Evolutionary conservation across 1,140 invertebrate species (phyloP), one percentile per base, ranked within the genome.

Genomic region (Drosophila sproati): DNA sequence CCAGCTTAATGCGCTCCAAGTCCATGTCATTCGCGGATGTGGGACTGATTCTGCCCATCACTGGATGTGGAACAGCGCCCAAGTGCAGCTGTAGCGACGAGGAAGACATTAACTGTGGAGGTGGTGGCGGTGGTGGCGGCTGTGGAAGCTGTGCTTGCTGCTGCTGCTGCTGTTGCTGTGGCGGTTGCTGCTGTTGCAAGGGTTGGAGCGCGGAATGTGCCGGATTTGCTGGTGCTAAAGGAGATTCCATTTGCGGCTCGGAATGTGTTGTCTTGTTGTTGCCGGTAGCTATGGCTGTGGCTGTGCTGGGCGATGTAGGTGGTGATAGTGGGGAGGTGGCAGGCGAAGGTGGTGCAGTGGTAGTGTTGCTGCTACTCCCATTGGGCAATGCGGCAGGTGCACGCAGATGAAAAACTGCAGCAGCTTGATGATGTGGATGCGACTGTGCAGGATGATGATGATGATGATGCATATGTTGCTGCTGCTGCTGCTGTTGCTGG

Each of bases 1-100:
- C 91, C 71, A 93, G 77, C 55, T 93, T 93, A 63, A 93, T 82
- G 56, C 92, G 82, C 73, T 93, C 92, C 62, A 93, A 69, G 74
- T 93, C 92, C 77, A 92, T 90, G 31, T 92, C 91, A 64, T 61
- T 52, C 71, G 68, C 56, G 51, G 67, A 64, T 28, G 69, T 37
- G 2, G 62, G 71, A 59, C 72, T 78, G 45, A 57, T 50, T 60
- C 29, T 51, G 52, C 32, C 60, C 35, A 52, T 20, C 20, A 37
- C 56, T 41, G 50, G 31, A n/a, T 60, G 64, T 28, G 63, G 29
- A 6, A 54, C 35, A 8, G 54, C n/a, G 10, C 45, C 37, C 45
- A 50, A 57, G 48, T 64, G 76, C 6, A 39, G 37, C 41, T 70
- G 67, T n/a, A 60, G 12, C 10, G 57, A 8, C 3, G 56, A 39